These are phyloP conservation scores for Caiman crocodilus DNA, from an alignment of 2,797 vertebrate species.

Conservation along the genomic window DNA sequence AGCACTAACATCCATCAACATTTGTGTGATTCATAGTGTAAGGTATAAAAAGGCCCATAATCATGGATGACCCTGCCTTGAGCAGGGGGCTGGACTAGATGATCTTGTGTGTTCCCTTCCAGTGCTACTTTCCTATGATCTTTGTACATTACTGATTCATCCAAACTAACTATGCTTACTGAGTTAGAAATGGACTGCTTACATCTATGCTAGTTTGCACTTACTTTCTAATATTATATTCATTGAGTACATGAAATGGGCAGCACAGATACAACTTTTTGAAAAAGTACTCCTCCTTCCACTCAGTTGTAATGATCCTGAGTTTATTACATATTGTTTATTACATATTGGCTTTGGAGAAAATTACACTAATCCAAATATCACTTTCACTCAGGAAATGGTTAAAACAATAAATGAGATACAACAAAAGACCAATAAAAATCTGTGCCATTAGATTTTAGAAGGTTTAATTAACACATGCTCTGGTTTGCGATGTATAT, in stretches of 20 bases:
- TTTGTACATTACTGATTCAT: background rate
- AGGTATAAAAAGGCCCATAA: too few relatives aligned
- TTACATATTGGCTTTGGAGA: conserved; percentile 5
- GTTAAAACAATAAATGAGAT: background rate
- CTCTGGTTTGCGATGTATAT: background rate
- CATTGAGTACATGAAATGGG: background rate
- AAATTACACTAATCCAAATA: conserved; percentile 11
- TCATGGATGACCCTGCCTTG: too few relatives aligned
- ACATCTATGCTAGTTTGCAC: background rate
- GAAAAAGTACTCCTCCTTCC: background rate
- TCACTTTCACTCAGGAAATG: background rate
- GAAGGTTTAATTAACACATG: background rate
- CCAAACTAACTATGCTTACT: background rate
- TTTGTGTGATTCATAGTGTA: too few relatives aligned
- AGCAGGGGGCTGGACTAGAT: too few relatives aligned
- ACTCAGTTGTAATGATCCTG: background rate
- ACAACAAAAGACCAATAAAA: background rate
- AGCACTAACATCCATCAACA: too few relatives aligned
- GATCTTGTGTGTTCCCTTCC: too few relatives aligned
- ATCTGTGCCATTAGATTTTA: background rate
- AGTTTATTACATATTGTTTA: conserved; percentile 15
- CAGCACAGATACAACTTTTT: background rate
- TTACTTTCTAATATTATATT: background rate
- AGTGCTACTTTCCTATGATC: background rate
- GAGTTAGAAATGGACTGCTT: background rate